Base-by-base conservation (phyloP, 2,113 vertebrate genomes). In the Fregetta grallaria region DNA sequence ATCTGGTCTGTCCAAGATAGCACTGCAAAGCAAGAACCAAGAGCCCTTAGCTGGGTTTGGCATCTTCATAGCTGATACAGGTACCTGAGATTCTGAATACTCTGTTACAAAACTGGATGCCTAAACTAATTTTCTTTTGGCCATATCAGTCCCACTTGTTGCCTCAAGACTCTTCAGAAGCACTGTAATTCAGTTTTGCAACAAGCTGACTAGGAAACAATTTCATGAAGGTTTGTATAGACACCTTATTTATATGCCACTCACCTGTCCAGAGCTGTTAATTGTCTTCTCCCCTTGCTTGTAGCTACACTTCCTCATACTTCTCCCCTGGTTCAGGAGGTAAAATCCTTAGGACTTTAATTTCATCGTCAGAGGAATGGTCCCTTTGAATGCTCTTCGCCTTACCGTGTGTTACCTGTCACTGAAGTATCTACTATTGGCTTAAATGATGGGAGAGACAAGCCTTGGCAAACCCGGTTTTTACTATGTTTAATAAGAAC, bases 211-310 rank as follows among this genome's bases (percentile, higher is more conserved):
- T 18, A 18, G 62, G 42, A 49, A 55, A 2, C 15, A 14, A 13
- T 44, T 40, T 30, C 1, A 0, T 13, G 7, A 38, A 47, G 52
- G 30, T 78, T 73, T 79, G 13, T 75, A 22, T 25, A 13, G 45
- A 34, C 23, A 21, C 29, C 26, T 75, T 32, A 19, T 40, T 38
- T 45, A 15, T 20, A 38, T 0, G 0, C 20, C 32, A 18, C 1
- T 1, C 11, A 12, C 42, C 73, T 38, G 8, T 20, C 75, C 45
- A 26, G 61, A 56, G 71, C 59, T 53, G 34, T 34, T 40, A 3
- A 4, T 8, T n/a, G 45, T 29, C 13, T 73, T 74, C n/a, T 44
- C 42, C 22, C 27, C 25, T 55, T 20, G 7, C 61, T 82, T 82
- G 78, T 23, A 76, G 63, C 68, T 40, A 3, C 13, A 0, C 18